Percentiles rank a stretch among this genome's conserved stretches.
Evolutionary conservation across 92 coral and sea anemone species (phyloP).

Genomic region (Palythoa grandiflora): DNA sequence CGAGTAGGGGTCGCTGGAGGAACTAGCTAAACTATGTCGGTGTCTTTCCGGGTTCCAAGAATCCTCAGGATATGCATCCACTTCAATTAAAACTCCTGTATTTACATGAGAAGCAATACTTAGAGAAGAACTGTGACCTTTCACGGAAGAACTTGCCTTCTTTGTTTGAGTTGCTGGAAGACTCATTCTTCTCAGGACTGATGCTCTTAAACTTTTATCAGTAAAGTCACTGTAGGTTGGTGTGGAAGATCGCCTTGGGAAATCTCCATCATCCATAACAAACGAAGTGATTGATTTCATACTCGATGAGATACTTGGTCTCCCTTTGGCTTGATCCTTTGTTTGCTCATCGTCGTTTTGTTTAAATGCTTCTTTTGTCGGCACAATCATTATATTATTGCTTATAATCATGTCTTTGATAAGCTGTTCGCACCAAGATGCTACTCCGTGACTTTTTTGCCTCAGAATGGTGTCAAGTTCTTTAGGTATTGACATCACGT

Average conservation of each 20-base stretch:
- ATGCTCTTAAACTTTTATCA: slow-evolving; percentile 20
- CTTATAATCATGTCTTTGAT: slow-evolving; percentile 90
- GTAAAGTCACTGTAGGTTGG: slow-evolving; percentile 28
- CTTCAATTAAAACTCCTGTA: slow-evolving; percentile 7
- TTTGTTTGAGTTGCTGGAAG: slow-evolving; percentile 14
- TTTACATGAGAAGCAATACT: background rate
- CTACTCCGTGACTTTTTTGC: slow-evolving; percentile 95
- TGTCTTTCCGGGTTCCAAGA: background rate
- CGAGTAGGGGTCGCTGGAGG: slow-evolving; percentile 10
- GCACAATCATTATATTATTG: slow-evolving; percentile 78
- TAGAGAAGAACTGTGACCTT: slow-evolving; percentile 9
- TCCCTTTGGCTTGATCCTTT: background rate
- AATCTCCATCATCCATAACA: background rate
- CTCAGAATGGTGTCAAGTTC: slow-evolving; percentile 85
- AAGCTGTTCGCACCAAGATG: slow-evolving; percentile 98
- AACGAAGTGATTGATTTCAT: background rate
- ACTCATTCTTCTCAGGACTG: slow-evolving; percentile 30
- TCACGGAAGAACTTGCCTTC: background rate
- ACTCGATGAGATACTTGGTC: background rate
- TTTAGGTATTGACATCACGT: slow-evolving; percentile 90
- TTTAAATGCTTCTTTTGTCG: slow-evolving; percentile 72
- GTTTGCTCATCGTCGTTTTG: slow-evolving; percentile 23
- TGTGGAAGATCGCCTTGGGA: background rate
- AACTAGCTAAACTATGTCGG: slow-evolving; percentile 16
- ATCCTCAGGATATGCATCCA: slow-evolving; percentile 18